Evolutionary conservation across 2,888 invertebrate genomes (phyloP), one percentile per base, ranked within the genome.

Genomic region (Coronaproctus castanopsis): DNA sequence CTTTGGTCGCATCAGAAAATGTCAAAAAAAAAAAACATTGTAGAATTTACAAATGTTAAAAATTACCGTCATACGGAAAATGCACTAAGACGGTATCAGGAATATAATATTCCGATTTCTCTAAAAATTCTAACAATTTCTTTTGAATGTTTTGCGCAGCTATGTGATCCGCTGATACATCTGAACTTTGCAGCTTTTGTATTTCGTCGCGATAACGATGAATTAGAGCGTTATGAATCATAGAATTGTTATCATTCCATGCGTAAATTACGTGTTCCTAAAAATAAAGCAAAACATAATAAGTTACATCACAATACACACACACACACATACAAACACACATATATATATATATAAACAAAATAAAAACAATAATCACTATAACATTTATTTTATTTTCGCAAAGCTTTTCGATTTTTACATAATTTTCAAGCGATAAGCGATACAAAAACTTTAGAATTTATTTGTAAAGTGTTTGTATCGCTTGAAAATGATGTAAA

Each of bases 151-250:
- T 75, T 57, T 79, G 78, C 10, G 77, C 72, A 51, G 76, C 76
- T 58, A 74, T 71, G 62, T 70, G 74, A 58, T 76, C 74, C 3
- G 71, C 72, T 18, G 67, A 66, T 61, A 66, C 76, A 69, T 65
- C 73, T 70, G 66, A 75, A 73, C 1, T 72, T 72, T 24, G 70
- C 68, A 59, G 68, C 14, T 36, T 36, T 14, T 36, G 8, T 70
- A 1, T 69, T 66, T 84, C 84, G 66, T 90, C 88, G 63, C 87
- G 80, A 68, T 96, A 93, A 70, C 89, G 86, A 68, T 87, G 86
- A 2, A 93, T 81, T 56, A 98, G 74, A 2, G 86, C 84, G 70
- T 97, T 93, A 71, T 98, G 97, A 67, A 93, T 88, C 55, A 85
- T 70, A 0, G 87, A 78, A 69, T 84, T 87, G 0, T 77, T 78